Evolutionary conservation across 2,113 vertebrate genomes (phyloP).

Genomic region (Xenopus tropicalis): DNA sequence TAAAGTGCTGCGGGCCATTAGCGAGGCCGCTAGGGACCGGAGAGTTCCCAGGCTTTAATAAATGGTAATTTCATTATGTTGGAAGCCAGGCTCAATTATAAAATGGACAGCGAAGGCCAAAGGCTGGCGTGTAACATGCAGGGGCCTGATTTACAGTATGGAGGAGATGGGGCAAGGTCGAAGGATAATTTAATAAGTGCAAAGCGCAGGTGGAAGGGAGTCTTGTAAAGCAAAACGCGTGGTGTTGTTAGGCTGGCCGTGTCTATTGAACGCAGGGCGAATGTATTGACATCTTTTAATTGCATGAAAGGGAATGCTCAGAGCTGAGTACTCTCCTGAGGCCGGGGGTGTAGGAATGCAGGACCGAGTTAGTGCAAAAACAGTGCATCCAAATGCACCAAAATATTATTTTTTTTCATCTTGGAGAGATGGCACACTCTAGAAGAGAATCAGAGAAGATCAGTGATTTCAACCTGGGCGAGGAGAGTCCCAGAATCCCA

Average conservation of each 20-base stretch:
- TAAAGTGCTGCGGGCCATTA: slow-evolving; percentile 15
- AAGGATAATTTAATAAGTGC: slow-evolving; percentile 30
- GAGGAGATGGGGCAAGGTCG: slow-evolving; percentile 19
- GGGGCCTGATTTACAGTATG: slow-evolving; percentile 31
- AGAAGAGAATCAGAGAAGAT: no score
- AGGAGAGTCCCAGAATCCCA: no score
- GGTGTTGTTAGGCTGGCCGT: neutral
- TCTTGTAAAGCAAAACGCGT: neutral
- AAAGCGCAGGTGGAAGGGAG: neutral
- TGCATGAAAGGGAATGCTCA: neutral
- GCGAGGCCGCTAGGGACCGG: neutral
- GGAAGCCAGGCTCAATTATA: slow-evolving; percentile 35
- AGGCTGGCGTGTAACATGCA: neutral
- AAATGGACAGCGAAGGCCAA: slow-evolving; percentile 22
- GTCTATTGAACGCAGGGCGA: neutral
- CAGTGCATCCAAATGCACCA: no score
- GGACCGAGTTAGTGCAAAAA: no score
- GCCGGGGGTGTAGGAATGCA: no score
- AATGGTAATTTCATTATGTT: slow-evolving; percentile 38
- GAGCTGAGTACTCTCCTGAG: neutral
- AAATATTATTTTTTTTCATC: no score
- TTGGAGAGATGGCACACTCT: no score
- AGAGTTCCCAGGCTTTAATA: slow-evolving; percentile 18
- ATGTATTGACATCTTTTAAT: slow-evolving; percentile 1
- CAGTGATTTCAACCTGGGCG: no score